phyloP scores from a whole-genome alignment of 1,140 invertebrate genomes.

The Laupala kohalensis region DNA sequence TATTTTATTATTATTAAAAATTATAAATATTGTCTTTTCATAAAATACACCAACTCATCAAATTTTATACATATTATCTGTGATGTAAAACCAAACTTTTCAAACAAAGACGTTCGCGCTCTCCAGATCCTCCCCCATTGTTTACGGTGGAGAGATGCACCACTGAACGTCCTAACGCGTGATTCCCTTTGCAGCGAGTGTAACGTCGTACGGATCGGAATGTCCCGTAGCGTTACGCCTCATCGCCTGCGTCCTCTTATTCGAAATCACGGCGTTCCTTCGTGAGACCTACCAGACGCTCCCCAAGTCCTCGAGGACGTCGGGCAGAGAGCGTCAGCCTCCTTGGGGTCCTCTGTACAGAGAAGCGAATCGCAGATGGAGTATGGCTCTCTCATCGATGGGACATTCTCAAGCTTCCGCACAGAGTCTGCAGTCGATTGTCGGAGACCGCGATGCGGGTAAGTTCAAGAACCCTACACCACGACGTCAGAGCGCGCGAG shows the following conservation, averaged over 20 bases:
- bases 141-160: too few relatives aligned
- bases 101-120: too few relatives aligned
- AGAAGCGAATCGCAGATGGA: slow-evolving; percentile 75
- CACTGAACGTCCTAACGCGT: too few relatives aligned
- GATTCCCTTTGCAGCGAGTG: slow-evolving; percentile 54
- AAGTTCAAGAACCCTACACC: too few relatives aligned
- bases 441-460: slow-evolving; percentile 56
- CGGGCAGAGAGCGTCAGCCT: slow-evolving; percentile 53
- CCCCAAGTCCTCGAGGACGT: slow-evolving; percentile 37
- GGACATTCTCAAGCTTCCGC: slow-evolving; percentile 83
- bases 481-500: too few relatives aligned
- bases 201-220: slow-evolving; percentile 66
- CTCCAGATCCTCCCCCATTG: too few relatives aligned
- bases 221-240: slow-evolving; percentile 88
- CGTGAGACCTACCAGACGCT: slow-evolving; percentile 85
- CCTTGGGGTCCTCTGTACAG: slow-evolving; percentile 64
- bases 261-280: slow-evolving; percentile 94
- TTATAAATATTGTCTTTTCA: too few relatives aligned
- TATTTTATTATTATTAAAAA: too few relatives aligned
- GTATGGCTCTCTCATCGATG: slow-evolving; percentile 82
- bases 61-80: too few relatives aligned
- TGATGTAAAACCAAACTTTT: too few relatives aligned
- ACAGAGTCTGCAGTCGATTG: slow-evolving; percentile 80
- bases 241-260: slow-evolving; percentile 80
- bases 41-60: too few relatives aligned